Percentiles rank a stretch among this genome's conserved stretches.
Conservation (phyloP, 2,113 vertebrate species). For the Eulacestoma nigropectus region DNA sequence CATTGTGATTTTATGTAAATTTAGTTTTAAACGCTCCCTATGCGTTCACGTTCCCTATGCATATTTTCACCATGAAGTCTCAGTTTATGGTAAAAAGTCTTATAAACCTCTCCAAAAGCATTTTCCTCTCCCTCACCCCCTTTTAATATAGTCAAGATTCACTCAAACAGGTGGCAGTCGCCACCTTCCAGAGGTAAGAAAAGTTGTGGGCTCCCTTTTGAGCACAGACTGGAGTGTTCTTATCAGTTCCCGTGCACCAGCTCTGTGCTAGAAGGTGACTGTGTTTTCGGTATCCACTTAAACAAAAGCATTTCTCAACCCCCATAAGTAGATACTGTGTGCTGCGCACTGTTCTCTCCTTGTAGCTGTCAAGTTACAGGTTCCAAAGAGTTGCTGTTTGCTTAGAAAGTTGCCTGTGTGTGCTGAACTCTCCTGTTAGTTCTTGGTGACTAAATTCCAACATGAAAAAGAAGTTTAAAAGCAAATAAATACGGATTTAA, state of each 20-base stretch:
- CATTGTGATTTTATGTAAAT: constrained; percentile 8
- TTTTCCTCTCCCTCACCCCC: not conserved
- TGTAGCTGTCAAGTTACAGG: not conserved
- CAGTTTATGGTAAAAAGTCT: not conserved
- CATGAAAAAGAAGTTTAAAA: not conserved
- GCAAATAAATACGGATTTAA: not conserved
- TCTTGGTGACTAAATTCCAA: not conserved
- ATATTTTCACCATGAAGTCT: not conserved
- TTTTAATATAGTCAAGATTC: not conserved
- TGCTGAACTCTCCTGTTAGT: not conserved
- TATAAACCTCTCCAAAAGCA: not conserved
- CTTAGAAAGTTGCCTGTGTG: not conserved
- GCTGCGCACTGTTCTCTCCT: not conserved
- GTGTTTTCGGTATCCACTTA: not conserved
- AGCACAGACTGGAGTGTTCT: not conserved
- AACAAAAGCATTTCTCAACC: not conserved
- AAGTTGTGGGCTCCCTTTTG: not conserved
- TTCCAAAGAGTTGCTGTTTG: not conserved
- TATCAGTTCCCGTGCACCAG: not conserved
- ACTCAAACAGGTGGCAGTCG: not conserved
- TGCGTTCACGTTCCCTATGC: too few relatives aligned
- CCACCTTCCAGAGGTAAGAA: not conserved
- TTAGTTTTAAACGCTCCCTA: not conserved
- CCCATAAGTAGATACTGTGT: not conserved
- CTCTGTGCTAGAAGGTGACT: not conserved